Conservation (phyloP, 1,140 invertebrate species). For the Drosophila asahinai region DNA sequence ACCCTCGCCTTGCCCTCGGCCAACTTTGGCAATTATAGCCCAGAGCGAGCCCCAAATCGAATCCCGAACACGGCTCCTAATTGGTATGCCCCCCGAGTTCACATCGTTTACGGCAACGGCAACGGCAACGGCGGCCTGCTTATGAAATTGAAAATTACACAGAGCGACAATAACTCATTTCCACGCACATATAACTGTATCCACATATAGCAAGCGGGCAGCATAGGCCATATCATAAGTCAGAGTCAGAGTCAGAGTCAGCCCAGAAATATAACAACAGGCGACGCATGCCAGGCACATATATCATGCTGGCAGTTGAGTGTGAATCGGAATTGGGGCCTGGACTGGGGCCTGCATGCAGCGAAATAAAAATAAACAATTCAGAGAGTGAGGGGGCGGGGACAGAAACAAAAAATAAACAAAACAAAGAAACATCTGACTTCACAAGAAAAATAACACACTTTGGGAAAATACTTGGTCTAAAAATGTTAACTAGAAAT, state of each 20-base stretch:
- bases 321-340: slow-evolving; percentile 51
- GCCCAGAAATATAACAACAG: slow-evolving; percentile 72
- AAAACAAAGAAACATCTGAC: not conserved
- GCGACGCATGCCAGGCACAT: slow-evolving; percentile 69
- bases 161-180: slow-evolving; percentile 55
- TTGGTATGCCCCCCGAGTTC: slow-evolving; percentile 46
- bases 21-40: slow-evolving; percentile 61
- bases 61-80: slow-evolving; percentile 19
- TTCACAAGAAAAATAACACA: slow-evolving; percentile 2
- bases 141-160: slow-evolving; percentile 60
- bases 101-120: slow-evolving; percentile 38
- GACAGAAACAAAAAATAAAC: not conserved
- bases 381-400: slow-evolving; percentile 8
- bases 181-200: not conserved
- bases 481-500: not conserved
- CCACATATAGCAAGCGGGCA: not conserved
- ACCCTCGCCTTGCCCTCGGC: not conserved
- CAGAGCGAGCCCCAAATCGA: slow-evolving; percentile 32
- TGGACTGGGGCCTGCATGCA: slow-evolving; percentile 36
- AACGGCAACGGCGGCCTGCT: slow-evolving; percentile 21
- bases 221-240: slow-evolving; percentile 56
- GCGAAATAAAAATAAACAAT: slow-evolving; percentile 69
- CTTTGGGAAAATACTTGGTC: not conserved
- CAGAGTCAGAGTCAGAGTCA: slow-evolving; percentile 54
- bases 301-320: slow-evolving; percentile 74